These are phyloP conservation scores for Monoplex corrugatus DNA, from an alignment of 2,888 invertebrate species.

Conservation along the genomic window DNA sequence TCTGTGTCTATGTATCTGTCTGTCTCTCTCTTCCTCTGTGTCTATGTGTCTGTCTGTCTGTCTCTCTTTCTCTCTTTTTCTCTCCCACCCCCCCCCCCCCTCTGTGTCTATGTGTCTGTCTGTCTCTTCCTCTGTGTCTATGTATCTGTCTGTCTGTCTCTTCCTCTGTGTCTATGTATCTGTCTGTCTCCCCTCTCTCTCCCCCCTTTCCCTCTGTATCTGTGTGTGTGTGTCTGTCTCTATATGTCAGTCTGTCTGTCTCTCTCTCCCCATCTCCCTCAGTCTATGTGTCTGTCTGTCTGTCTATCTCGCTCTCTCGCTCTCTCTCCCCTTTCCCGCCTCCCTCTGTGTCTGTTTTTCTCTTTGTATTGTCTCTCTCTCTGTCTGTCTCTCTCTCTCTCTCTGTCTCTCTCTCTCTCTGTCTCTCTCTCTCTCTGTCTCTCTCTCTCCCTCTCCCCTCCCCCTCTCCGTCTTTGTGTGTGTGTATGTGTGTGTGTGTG, in stretches of 20 bases:
- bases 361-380: neutral
- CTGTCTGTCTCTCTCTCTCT: conserved; percentile 29
- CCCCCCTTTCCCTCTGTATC: neutral
- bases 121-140: neutral
- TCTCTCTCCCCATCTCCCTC: neutral
- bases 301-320: neutral
- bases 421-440: neutral
- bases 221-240: too few relatives aligned
- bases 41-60: too few relatives aligned
- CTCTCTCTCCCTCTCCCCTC: neutral
- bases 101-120: too few relatives aligned
- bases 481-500: neutral
- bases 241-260: neutral
- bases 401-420: conserved; percentile 37
- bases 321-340: neutral
- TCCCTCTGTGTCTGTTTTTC: neutral
- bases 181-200: neutral
- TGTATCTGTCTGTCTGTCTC: neutral
- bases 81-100: too few relatives aligned
- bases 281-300: neutral
- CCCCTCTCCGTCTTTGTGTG: neutral
- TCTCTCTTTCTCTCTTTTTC: too few relatives aligned
- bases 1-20: too few relatives aligned
- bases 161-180: neutral
- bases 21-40: too few relatives aligned